A percentile compares a stretch with the other conserved stretches of the same genome.
These are phyloP conservation scores for Pseudomyrmex concolor DNA, from an alignment of 1,140 invertebrate species.

Conservation along the genomic window DNA sequence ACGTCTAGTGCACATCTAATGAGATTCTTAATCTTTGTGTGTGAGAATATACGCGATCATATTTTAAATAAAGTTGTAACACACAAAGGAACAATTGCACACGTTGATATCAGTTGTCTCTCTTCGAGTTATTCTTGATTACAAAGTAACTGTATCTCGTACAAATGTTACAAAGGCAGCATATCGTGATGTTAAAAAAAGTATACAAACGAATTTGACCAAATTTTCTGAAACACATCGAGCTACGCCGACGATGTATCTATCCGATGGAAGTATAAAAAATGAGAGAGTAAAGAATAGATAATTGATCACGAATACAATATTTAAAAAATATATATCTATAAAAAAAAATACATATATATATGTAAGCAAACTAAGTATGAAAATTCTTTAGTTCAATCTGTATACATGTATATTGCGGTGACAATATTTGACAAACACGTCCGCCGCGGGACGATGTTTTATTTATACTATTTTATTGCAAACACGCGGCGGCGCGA, in stretches of 20 bases:
- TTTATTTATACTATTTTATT: constrained; percentile 9
- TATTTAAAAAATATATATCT: no score
- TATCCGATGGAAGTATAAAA: background rate
- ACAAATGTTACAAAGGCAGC: constrained; percentile 53
- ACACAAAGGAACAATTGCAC: background rate
- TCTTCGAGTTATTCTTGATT: constrained; percentile 40
- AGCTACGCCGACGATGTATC: constrained; percentile 21
- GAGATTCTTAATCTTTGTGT: no score
- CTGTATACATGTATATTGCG: constrained; percentile 15
- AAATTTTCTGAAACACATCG: constrained; percentile 54
- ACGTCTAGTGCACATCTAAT: no score
- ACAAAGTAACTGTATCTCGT: constrained; percentile 50
- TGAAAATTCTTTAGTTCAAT: constrained; percentile 25
- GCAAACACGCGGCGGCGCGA: background rate
- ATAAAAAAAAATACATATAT: no score
- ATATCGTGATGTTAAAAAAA: constrained; percentile 45
- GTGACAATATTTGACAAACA: constrained; percentile 51
- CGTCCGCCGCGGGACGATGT: background rate
- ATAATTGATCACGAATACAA: constrained; percentile 14
- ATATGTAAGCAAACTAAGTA: constrained; percentile 7
- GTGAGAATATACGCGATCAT: no score
- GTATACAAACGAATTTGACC: constrained; percentile 37
- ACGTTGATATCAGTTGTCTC: constrained; percentile 40
- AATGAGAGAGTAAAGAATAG: constrained; percentile 19
- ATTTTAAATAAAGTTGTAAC: no score